A percentile compares a stretch with the other conserved stretches of the same genome.
Conservation (phyloP, 2,888 invertebrate genomes). For the Drosophila macrothrix region DNA sequence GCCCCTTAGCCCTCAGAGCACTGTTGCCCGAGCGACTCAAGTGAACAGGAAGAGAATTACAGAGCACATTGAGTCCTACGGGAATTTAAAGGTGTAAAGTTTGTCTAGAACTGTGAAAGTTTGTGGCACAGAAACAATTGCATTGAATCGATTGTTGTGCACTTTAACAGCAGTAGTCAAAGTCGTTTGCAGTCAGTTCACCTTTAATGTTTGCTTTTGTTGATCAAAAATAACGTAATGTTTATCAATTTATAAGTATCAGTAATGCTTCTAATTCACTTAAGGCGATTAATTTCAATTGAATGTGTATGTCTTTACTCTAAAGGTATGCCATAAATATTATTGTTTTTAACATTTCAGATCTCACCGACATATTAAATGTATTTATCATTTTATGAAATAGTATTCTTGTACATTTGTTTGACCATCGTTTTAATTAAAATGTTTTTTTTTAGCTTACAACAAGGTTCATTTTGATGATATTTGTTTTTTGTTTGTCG, state of each 20-base stretch:
- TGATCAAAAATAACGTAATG: background rate
- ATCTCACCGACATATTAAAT: background rate
- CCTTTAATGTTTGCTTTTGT: background rate
- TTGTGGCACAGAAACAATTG: background rate
- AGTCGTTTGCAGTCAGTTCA: background rate
- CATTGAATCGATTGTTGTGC: background rate
- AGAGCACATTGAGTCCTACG: background rate
- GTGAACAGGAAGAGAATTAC: conserved; percentile 1
- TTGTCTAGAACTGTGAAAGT: background rate
- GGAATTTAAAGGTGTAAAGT: background rate
- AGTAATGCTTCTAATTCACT: background rate
- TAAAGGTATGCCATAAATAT: background rate
- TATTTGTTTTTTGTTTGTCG: background rate
- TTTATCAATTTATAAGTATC: background rate
- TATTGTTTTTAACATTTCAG: background rate
- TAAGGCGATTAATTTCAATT: background rate
- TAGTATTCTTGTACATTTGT: background rate
- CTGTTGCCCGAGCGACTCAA: conserved; percentile 6
- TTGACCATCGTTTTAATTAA: background rate
- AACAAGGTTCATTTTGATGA: background rate
- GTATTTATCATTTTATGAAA: background rate
- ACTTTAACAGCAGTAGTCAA: background rate
- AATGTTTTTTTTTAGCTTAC: background rate
- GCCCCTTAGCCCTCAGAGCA: background rate
- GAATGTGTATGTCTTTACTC: background rate